A percentile compares a stretch with the other conserved stretches of the same genome.
Evolutionary conservation across 2,797 vertebrate genomes (phyloP).

Genomic region (Semaprochilodus insignis): DNA sequence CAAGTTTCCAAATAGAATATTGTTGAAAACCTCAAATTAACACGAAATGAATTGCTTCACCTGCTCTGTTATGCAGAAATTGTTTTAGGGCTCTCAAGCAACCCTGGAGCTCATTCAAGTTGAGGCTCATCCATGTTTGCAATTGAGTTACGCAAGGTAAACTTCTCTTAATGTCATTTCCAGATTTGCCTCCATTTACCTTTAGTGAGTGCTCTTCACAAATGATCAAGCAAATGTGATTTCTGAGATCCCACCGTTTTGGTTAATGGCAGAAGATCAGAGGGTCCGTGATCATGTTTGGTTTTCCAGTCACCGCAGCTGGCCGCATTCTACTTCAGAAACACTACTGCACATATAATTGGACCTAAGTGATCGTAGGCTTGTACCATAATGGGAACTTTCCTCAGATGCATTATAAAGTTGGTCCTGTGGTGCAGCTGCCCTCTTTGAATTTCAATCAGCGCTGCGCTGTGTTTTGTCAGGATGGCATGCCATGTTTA

Average conservation of each 20-base stretch:
- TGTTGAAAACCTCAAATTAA: constrained; percentile 55
- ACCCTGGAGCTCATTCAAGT: constrained; percentile 51
- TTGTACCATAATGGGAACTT: constrained; percentile 73
- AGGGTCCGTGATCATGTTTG: neutral
- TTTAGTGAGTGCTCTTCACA: constrained; percentile 2
- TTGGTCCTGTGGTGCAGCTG: constrained; percentile 65
- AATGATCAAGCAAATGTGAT: constrained; percentile 44
- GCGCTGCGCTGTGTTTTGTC: constrained; percentile 67
- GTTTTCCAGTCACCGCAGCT: constrained; percentile 32
- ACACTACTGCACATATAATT: constrained; percentile 72
- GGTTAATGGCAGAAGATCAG: constrained; percentile 3
- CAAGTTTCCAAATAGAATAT: too few relatives aligned
- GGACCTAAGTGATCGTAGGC: constrained; percentile 79
- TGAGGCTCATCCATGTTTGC: constrained; percentile 43
- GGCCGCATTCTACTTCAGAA: constrained; percentile 62
- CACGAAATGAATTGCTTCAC: constrained; percentile 56
- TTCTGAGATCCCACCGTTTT: constrained; percentile 14
- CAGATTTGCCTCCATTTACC: constrained; percentile 40
- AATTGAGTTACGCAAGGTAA: constrained; percentile 51
- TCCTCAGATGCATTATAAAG: constrained; percentile 54
- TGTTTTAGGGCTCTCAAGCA: constrained; percentile 63
- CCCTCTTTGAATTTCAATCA: constrained; percentile 81
- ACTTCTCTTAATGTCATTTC: constrained; percentile 45
- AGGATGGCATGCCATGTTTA: constrained; percentile 57
- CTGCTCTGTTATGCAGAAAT: constrained; percentile 66